A percentile compares a stretch with the other conserved stretches of the same genome.
These are phyloP conservation scores for Acrocyrtus sp. DNA, from an alignment of 2,888 invertebrate genomes.

Conservation along the genomic window DNA sequence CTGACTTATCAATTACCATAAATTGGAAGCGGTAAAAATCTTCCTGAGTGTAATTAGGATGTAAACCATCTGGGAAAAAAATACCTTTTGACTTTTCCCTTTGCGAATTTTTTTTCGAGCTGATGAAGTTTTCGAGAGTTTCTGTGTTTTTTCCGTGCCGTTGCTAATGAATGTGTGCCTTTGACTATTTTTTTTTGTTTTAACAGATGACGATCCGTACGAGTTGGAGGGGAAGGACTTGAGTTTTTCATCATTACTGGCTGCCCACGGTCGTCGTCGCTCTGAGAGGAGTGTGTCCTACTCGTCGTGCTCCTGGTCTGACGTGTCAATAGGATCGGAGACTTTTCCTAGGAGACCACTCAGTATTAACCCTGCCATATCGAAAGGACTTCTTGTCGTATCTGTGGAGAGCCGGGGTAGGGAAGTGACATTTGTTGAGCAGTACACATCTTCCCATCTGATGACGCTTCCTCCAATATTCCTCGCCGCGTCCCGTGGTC, in stretches of 20 bases:
- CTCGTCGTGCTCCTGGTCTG: constrained; percentile 63
- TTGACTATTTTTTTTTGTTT: not conserved
- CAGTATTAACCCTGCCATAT: constrained; percentile 62
- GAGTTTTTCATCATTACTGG: constrained; percentile 63
- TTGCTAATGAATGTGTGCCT: too few relatives aligned
- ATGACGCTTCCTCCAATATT: constrained; percentile 72
- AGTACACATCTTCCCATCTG: constrained; percentile 69
- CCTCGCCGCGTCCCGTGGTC: constrained; percentile 70
- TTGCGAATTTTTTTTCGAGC: too few relatives aligned
- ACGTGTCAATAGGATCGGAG: constrained; percentile 63
- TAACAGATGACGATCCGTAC: constrained; percentile 63
- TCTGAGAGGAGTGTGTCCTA: constrained; percentile 63
- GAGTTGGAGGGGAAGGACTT: constrained; percentile 63
- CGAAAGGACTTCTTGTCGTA: constrained; percentile 63
- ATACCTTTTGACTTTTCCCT: too few relatives aligned
- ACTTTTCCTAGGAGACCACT: constrained; percentile 62
- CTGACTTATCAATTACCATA: too few relatives aligned
- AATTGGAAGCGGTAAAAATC: too few relatives aligned
- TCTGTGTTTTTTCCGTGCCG: too few relatives aligned
- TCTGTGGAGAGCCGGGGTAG: constrained; percentile 63
- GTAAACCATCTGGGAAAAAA: too few relatives aligned
- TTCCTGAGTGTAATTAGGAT: too few relatives aligned
- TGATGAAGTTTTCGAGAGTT: too few relatives aligned
- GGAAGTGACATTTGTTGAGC: constrained; percentile 65
- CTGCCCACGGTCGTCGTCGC: constrained; percentile 62